Base-by-base conservation (phyloP, 2,888 invertebrate species). In the Epistrophe eligans region DNA sequence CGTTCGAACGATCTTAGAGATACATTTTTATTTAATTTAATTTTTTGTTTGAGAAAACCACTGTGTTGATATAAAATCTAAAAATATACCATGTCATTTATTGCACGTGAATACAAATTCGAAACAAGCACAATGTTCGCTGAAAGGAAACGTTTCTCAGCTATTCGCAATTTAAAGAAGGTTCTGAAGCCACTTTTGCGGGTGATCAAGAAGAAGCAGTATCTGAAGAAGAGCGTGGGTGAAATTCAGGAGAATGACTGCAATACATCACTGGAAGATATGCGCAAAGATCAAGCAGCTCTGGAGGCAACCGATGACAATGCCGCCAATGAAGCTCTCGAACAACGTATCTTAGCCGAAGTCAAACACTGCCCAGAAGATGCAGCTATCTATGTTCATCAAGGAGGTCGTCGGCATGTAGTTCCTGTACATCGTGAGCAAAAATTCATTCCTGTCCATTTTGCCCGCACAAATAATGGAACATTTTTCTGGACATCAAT, bases 401-500 rank as follows among this genome's bases (percentile, higher is more conserved):
- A 94, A 72, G 93, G 94, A 83, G 92, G 93, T 83, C 95, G 95
- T 93, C 90, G 90, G 9, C 89, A 89, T 64, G 77, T 92, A 11
- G 89, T 92, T 70, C 89, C 92, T 6, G 90, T 92, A 9, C 89
- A 90, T 28, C 90, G 89, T 10, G 89, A 91, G 43, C 92, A 92
- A 89, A 90, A 89, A 71, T 92, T 90, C 80, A 91, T 93, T 45
- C 97, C 97, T 5, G 97, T 97, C 11, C 96, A 96, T 93, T 97
- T 97, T 92, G 96, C 96, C 24, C 94, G 96, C 91, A 96, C 97
- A 62, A 95, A 95, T 90, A 96, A 96, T 88, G 97, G 97, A 88
- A 96, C 96, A 88, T 97, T 97, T 94, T 96, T 96, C 94, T 97
- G 97, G 97, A 96, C 96, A 66, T 95, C 96, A 13, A 89, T 89